These are phyloP conservation scores for Tanypteryx hageni DNA, from an alignment of 2,888 invertebrate genomes.

Conservation along the genomic window DNA sequence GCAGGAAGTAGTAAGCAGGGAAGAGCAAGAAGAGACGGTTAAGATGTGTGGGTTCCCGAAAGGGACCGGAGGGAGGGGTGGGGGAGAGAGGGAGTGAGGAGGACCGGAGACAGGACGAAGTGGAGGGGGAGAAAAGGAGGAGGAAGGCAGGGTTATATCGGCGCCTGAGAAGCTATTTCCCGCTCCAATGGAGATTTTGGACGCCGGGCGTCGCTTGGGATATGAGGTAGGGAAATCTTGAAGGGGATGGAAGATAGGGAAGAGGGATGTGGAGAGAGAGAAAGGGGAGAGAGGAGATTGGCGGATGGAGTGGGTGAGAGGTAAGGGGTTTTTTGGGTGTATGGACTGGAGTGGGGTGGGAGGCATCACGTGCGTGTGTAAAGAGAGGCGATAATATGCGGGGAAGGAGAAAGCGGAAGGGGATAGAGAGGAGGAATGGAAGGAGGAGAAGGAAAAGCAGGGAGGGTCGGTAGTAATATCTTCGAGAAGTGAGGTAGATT, in stretches of 20 bases:
- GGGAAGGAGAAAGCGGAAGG: neutral
- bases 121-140: constrained; percentile 58
- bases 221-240: constrained; percentile 62
- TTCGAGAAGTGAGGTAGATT: too few species aligned
- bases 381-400: neutral
- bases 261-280: constrained; percentile 23
- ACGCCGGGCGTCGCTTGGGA: constrained; percentile 54
- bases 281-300: constrained; percentile 44
- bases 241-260: constrained; percentile 54
- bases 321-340: too few species aligned
- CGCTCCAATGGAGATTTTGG: constrained; percentile 64
- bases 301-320: neutral
- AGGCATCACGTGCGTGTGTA: neutral
- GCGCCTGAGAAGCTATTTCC: constrained; percentile 65
- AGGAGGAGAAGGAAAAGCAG: too few species aligned
- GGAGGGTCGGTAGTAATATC: too few species aligned
- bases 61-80: constrained; percentile 65
- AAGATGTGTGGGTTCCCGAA: constrained; percentile 66
- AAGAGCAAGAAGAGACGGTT: constrained; percentile 31
- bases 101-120: constrained; percentile 21
- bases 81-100: constrained; percentile 56
- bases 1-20: constrained; percentile 40
- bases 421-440: too few species aligned
- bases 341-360: too few species aligned
- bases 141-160: constrained; percentile 65